These are phyloP conservation scores for Siniperca chuatsi DNA, from an alignment of 2,113 vertebrate species.

Conservation along the genomic window DNA sequence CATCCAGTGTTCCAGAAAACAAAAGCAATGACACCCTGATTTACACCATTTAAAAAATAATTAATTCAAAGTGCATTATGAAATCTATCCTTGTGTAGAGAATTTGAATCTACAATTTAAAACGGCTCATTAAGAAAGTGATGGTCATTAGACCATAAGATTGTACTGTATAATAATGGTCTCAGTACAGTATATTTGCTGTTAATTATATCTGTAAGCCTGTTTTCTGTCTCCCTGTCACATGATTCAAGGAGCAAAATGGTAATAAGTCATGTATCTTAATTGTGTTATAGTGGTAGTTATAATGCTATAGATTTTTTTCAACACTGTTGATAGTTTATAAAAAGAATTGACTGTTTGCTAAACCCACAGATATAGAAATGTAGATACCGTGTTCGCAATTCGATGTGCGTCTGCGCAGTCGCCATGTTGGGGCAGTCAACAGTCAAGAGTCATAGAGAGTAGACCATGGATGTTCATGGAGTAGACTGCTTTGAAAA, in stretches of 20 bases:
- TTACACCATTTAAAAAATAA: constrained; percentile 28
- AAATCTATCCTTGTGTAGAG: constrained; percentile 8
- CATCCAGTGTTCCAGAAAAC: constrained; percentile 23
- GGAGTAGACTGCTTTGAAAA: too few species aligned
- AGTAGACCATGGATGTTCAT: too few species aligned
- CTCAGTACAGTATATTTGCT: background rate
- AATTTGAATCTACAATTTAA: constrained; percentile 31
- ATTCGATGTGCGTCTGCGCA: too few species aligned
- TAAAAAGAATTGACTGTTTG: background rate
- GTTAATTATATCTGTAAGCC: constrained; percentile 10
- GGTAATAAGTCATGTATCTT: background rate
- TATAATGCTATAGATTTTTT: background rate
- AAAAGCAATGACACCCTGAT: constrained; percentile 53
- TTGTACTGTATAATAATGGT: background rate
- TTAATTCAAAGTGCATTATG: constrained; percentile 9
- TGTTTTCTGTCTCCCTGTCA: constrained; percentile 6
- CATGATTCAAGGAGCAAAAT: background rate
- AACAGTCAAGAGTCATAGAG: too few species aligned
- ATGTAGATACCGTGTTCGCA: too few species aligned
- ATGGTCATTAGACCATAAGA: constrained; percentile 27
- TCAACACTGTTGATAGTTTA: background rate
- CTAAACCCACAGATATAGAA: background rate
- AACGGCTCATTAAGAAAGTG: constrained; percentile 21
- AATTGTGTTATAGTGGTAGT: background rate
- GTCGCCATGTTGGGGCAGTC: too few species aligned